Evolutionary conservation across 1,140 invertebrate species (phyloP), one percentile per base, ranked within the genome.

Genomic region (Plectus sambesii): DNA sequence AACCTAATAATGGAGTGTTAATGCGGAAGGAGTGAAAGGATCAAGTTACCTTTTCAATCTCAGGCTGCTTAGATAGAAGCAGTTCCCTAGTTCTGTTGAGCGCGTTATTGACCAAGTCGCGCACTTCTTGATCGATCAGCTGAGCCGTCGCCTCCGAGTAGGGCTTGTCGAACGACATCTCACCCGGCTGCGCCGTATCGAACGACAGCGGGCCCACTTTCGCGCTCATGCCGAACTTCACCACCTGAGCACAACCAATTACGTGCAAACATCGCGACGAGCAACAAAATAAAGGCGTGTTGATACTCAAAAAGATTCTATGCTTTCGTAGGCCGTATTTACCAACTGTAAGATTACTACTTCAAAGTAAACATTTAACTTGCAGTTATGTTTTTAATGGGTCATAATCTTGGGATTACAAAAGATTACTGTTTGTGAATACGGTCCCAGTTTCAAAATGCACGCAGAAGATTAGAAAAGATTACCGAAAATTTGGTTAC

Each of bases 121-220:
- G 76, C 2, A 88, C 94, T 79, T 99, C 94, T 25, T 79, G 72
- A 69, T 99, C 94, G 39, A 99, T 98, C 12, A 97, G 66, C 69
- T 93, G 87, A 0, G 93, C 90, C 0, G 93, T 99, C 58, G 83
- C 80, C 72, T 99, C 94, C 9, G 90, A 96, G 72, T 98, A 99
- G 0, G 93, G 94, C 71, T 99, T 99, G 59, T 93, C 87, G 46
- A 94, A 77, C 5, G 84, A 80, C 76, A 89, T 82, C 60, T 98
- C 90, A 0, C 89, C 89, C 1, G 80, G 81, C 63, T 87, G 81
- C 0, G 87, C 77, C 85, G 67, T 80, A 64, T 97, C 83, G 69
- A 96, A 99, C 48, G 92, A 96, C 0, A 99, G 77, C 65, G 96
- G 87, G 0, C 94, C 94, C 1, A 99, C 82, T 75, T 89, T 93